Evolutionary conservation across 2,113 vertebrate genomes (phyloP).

Genomic region (Pimephales promelas): DNA sequence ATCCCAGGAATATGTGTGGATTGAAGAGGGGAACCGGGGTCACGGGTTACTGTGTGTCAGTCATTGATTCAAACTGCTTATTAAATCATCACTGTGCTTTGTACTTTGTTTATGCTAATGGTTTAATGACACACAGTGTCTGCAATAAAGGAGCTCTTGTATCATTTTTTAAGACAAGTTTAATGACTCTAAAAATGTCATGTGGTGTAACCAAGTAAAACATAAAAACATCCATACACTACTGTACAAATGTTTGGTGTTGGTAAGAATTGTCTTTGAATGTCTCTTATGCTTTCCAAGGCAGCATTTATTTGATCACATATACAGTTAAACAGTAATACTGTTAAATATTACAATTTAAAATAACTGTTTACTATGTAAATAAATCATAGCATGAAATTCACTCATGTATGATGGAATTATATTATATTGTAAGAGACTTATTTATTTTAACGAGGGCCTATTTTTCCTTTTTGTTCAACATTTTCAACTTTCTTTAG

Average conservation of each 20-base stretch:
- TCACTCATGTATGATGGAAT: too few relatives aligned
- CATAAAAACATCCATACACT: too few relatives aligned
- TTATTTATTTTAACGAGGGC: not conserved
- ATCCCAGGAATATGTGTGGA: slow-evolving; percentile 65
- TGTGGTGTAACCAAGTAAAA: not conserved
- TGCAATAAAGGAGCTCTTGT: not conserved
- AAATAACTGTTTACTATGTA: not conserved
- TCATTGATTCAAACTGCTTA: slow-evolving; percentile 33
- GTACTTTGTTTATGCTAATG: not conserved
- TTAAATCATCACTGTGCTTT: slow-evolving; percentile 23
- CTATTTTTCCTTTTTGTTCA: too few relatives aligned
- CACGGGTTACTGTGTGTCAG: slow-evolving; percentile 35
- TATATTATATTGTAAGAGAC: not conserved
- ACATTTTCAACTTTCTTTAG: too few relatives aligned
- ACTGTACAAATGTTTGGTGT: not conserved
- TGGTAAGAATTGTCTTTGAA: not conserved
- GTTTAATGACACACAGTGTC: not conserved
- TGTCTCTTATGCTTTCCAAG: not conserved
- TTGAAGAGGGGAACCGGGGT: slow-evolving; percentile 22
- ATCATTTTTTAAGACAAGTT: not conserved
- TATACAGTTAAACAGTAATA: not conserved
- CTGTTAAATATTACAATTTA: not conserved
- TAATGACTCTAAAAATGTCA: not conserved
- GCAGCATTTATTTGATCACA: not conserved
- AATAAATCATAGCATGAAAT: too few relatives aligned